phyloP scores from a whole-genome alignment of 2,888 invertebrate species.

The Rhagium mordax region DNA sequence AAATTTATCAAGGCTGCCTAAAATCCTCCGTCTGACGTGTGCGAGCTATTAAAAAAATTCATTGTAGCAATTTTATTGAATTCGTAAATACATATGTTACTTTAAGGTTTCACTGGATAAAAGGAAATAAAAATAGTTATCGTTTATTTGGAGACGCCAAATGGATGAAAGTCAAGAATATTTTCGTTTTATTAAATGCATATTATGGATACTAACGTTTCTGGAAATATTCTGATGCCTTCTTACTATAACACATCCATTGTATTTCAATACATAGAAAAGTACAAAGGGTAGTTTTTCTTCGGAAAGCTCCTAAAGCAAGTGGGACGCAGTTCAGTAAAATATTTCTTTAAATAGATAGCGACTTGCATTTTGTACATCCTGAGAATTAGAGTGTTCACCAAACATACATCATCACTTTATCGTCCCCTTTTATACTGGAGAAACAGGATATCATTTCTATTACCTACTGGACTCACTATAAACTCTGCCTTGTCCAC shows the following conservation, averaged over 20 bases:
- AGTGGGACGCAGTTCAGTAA: not conserved
- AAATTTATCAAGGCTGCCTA: no score
- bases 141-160: no score
- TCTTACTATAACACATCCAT: not conserved
- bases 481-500: no score
- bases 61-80: no score
- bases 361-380: not conserved
- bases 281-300: not conserved
- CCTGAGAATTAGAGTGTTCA: not conserved
- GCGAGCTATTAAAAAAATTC: no score
- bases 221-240: not conserved
- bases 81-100: no score
- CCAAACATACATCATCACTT: not conserved
- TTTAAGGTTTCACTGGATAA: no score
- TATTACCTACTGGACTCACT: not conserved
- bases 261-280: not conserved
- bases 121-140: not conserved
- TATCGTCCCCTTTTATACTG: not conserved
- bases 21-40: no score
- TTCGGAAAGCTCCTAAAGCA: not conserved
- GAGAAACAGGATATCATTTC: not conserved
- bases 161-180: no score
- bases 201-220: not conserved
- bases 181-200: not conserved
- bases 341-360: not conserved